Evolutionary conservation across 2,888 invertebrate species (phyloP), one percentile per base, ranked within the genome.

Genomic region (Nomada fucata): DNA sequence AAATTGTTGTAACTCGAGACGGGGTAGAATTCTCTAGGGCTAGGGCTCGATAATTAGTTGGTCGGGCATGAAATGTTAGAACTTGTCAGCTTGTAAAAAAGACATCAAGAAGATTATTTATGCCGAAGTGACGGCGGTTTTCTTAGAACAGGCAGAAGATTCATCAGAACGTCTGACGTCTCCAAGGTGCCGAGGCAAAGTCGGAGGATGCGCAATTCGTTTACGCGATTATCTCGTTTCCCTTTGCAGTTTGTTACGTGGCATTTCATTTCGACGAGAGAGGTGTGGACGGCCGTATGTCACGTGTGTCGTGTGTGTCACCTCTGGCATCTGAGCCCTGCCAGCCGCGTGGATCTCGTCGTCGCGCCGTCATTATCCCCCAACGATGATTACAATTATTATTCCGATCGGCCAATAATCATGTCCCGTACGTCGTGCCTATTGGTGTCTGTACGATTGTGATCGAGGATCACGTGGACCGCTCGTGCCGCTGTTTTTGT

Each of bases 371-470:
- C 90, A 89, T 91, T 91, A 91, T 88, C 84, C 76, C 73, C 80
- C 83, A 82, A 76, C 86, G 87, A 90, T 89, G 91, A 92, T 92
- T 92, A 90, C 91, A 91, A 92, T 92, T 91, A 92, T 93, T 92
- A 91, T 90, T 91, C 85, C 89, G 90, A 90, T 90, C 91, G 88
- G 84, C 88, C 90, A 91, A 92, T 91, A 91, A 92, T 92, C 92
- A 91, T 92, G 91, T 92, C 90, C 92, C 90, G 90, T 87, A 90
- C 86, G 84, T 80, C 85, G 85, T 86, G 90, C 89, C 84, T 86
- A 87, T 88, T 89, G 85, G 75, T 81, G 85, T 15, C 63, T 53
- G 53, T 65, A 88, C 86, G 79, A 87, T 81, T 82, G 79, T 86
- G 82, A 87, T 90, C 91, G 87, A 60, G 86, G 84, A 91, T 91